phyloP scores from a whole-genome alignment of 2,113 vertebrate species.

The Aramus guarauna region DNA sequence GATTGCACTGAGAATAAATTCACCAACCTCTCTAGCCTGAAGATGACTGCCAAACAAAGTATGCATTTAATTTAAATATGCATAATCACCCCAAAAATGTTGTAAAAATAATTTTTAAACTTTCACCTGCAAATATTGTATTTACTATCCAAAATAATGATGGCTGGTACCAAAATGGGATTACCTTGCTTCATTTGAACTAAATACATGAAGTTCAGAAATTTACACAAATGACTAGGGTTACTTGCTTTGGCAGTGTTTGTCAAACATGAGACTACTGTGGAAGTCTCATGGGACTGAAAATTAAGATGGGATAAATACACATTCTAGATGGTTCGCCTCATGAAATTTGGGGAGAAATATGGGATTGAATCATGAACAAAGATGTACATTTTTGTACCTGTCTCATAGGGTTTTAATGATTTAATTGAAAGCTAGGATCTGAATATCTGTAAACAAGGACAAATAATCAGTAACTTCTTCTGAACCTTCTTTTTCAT shows the following conservation, averaged over 20 bases:
- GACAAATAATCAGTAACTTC: not conserved
- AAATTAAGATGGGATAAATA: not conserved
- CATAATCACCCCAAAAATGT: not conserved
- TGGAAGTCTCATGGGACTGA: not conserved
- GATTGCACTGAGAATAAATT: not conserved
- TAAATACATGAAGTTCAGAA: not conserved
- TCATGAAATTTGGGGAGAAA: not conserved
- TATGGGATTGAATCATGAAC: not conserved
- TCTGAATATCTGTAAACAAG: not conserved
- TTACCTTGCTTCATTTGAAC: not conserved
- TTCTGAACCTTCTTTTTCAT: not conserved
- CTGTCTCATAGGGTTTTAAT: not conserved
- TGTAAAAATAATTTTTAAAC: not conserved
- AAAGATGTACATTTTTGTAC: not conserved
- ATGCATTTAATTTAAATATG: not conserved
- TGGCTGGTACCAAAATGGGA: not conserved
- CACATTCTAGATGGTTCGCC: not conserved
- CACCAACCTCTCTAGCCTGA: not conserved
- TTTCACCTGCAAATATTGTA: not conserved
- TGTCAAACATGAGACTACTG: not conserved
- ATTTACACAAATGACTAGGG: not conserved
- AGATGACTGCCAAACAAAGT: not conserved
- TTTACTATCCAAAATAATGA: not conserved
- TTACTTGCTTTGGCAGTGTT: not conserved
- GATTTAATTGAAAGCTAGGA: not conserved